Base-by-base conservation (phyloP, 2,797 vertebrate species). In the Cryptoblepharus egeriae region DNA sequence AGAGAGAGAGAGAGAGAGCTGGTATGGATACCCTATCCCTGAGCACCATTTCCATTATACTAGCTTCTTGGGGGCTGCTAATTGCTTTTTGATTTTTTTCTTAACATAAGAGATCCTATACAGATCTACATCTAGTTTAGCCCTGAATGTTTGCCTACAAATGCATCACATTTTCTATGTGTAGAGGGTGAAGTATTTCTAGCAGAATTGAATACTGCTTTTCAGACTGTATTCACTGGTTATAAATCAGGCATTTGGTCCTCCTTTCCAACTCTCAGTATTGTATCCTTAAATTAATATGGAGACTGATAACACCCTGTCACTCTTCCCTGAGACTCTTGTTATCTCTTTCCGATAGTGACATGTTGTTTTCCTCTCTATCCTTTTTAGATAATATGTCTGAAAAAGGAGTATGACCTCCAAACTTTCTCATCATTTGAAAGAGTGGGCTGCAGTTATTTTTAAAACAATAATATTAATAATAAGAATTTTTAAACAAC, bases 341-440 rank as follows among this genome's bases (percentile, higher is more conserved):
- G 1, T 78, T 79, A 24, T 81, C 82, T n/a, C 28, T 87, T 81
- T 87, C 55, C 60, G 45, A 71, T 69, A 26, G 32, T 63, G 69
- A 49, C 67, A 69, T 67, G 15, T 30, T 30, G 26, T 30, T 61
- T 42, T 61, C 72, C 10, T 67, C 16, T 60, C 16, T 35, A 49
- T 74, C 26, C 49, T 52, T 52, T 52, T 52, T 52, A 82, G 55
- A 55, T 63, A 78, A 81, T 63, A 35, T 65, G 64, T 65, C 39
- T 69, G 55, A 42, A 81, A 73, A 74, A 74, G 77, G 30, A 35
- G 52, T 37, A 13, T 61, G 70, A 74, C 55, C 80, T 78, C 63
- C 70, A 75, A 8, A 86, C 65, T 61, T 69, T 7, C 24, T 61
- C 16, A 42, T 61, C 58, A n/a, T n/a, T n/a, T 75, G 42, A 78